A percentile compares a stretch with the other conserved stretches of the same genome.
Evolutionary conservation across 2,888 invertebrate genomes (phyloP).

Genomic region (Noctua janthe): DNA sequence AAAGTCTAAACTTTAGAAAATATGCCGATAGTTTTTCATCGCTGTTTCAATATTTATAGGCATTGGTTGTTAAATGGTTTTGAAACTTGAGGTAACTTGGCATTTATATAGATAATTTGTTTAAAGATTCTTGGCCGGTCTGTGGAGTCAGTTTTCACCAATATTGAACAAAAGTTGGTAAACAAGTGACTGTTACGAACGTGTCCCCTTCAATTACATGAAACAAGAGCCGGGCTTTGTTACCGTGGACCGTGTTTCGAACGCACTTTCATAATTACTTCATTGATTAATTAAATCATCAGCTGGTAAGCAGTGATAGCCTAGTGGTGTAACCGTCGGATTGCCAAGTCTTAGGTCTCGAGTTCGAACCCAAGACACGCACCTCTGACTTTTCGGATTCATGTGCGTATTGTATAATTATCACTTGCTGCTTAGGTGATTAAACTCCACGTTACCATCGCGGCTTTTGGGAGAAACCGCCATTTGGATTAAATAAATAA

Average conservation of each 20-base stretch:
- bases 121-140: conserved; percentile 65
- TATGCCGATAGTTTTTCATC: not conserved
- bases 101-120: conserved; percentile 68
- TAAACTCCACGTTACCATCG: not conserved
- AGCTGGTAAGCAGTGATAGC: not conserved
- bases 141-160: conserved; percentile 62
- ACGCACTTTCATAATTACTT: conserved; percentile 64
- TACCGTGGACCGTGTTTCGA: conserved; percentile 66
- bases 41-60: conserved; percentile 20
- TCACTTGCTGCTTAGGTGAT: too few relatives aligned
- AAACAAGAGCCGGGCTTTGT: conserved; percentile 72
- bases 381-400: too few relatives aligned
- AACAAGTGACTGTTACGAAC: conserved; percentile 75
- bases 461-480: not conserved
- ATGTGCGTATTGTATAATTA: too few relatives aligned
- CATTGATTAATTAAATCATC: conserved; percentile 54
- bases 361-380: too few relatives aligned
- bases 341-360: too few relatives aligned
- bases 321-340: too few relatives aligned
- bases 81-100: conserved; percentile 62
- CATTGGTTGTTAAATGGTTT: conserved; percentile 27
- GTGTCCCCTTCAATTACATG: conserved; percentile 79
- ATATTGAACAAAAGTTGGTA: conserved; percentile 75
- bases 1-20: conserved; percentile 9
- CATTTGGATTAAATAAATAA: not conserved